Evolutionary conservation across 30 jellyfish, hydroid and myxozoan species (phyloP), one percentile per base, ranked within the genome.

Genomic region (Mastigias papua): DNA sequence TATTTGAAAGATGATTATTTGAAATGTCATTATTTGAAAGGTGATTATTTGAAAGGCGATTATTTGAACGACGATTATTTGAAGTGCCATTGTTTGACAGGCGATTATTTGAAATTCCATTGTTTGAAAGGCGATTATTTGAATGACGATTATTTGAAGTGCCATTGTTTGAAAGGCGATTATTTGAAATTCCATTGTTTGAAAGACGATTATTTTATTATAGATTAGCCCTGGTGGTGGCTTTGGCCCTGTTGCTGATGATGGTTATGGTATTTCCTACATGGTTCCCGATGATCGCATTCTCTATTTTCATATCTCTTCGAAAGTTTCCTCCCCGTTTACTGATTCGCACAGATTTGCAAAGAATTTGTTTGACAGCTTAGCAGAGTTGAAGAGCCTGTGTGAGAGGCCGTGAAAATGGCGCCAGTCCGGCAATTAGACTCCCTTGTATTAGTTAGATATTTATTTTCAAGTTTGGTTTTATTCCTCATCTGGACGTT

Each of bases 191-290:
- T 42, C 13, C 54, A 42, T n/a, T n/a, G n/a, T 46, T 46, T 46
- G 60, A 46, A 8, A 54, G 42, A 5, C 30, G 65, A 61, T 46
- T 23, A 0, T 42, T 8, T 2, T 76, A 32, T 35, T 31, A 19
- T 67, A 94, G 98, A 96, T 87, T 23, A 73, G 97, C 16, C 97
- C 98, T 1, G 98, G 98, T 34, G 98, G 98, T 31, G 98, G 98
- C 6, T 94, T 94, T 73, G 98, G 97, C 33, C 98, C 98, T 9
- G 98, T 94, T 70, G 90, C 98, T 4, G 98, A 94, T 65, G 92
- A 85, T 80, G 98, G 98, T 64, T 94, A 94, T 89, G 98, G 98
- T 13, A 97, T 94, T 1, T 94, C 98, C 0, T 94, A 94, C 92
- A 94, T 94, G 98, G 86, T 94, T 1, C 98, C 98, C 13, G 98